Evolutionary conservation across 2,113 vertebrate genomes (phyloP).

Genomic region (Geococcyx californianus): DNA sequence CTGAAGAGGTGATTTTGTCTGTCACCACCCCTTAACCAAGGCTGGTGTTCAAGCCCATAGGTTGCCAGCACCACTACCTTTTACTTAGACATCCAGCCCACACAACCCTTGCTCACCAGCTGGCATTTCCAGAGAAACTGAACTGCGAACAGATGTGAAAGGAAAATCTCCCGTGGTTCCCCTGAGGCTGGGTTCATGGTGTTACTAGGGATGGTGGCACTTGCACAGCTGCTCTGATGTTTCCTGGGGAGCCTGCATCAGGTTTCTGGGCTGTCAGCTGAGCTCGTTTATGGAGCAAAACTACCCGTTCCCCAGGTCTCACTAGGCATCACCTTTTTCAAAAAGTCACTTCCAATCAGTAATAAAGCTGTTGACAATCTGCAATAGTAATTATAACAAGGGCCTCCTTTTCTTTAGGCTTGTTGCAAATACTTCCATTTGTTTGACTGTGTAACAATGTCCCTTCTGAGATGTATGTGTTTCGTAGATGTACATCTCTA

Average conservation of each 20-base stretch:
- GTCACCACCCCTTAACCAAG: not conserved
- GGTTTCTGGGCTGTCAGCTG: conserved; percentile 3
- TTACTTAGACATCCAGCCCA: not conserved
- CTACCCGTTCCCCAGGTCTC: not conserved
- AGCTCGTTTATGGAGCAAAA: not conserved
- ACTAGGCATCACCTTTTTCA: not conserved
- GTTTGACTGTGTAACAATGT: not conserved
- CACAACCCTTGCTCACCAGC: not conserved
- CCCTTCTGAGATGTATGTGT: not conserved
- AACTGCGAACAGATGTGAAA: not conserved
- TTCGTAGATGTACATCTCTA: not conserved
- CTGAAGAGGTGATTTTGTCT: not conserved
- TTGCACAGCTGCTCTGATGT: not conserved
- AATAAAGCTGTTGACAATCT: not conserved
- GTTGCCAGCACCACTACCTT: not conserved
- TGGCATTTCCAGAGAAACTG: not conserved
- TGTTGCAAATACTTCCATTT: not conserved
- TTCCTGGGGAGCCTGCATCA: not conserved
- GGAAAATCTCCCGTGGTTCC: not conserved
- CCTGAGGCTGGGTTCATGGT: not conserved
- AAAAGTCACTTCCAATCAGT: not conserved
- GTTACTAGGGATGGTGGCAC: not conserved
- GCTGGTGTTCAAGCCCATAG: not conserved
- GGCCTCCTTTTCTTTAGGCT: not conserved
- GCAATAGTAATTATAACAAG: not conserved